A percentile compares a stretch with the other conserved stretches of the same genome.
Conservation (phyloP, 2,888 invertebrate species). For the Lagria hirta region DNA sequence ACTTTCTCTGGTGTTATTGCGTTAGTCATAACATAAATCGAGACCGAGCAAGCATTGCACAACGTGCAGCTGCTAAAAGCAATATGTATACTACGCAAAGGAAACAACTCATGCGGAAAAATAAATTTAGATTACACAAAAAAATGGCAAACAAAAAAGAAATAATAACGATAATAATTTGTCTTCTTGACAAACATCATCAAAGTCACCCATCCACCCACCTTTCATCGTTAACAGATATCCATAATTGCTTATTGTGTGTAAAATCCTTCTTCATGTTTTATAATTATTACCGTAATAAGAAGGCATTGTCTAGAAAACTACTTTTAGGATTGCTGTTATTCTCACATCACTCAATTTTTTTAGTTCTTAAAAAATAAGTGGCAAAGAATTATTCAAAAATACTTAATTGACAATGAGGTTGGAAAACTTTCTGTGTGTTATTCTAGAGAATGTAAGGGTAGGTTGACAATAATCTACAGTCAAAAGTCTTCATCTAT, state of each 20-base stretch:
- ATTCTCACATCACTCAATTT: no score
- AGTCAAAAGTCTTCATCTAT: no score
- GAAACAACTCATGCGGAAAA: slow-evolving; percentile 19
- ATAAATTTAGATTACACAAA: slow-evolving; percentile 13
- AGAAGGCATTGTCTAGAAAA: no score
- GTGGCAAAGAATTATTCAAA: no score
- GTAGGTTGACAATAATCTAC: no score
- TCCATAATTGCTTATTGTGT: slow-evolving; percentile 49
- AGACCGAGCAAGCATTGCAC: slow-evolving; percentile 22
- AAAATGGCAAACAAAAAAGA: slow-evolving; percentile 3
- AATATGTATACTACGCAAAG: slow-evolving; percentile 16
- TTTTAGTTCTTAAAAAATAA: no score
- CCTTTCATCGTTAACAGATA: slow-evolving; percentile 31
- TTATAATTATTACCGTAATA: slow-evolving; percentile 52
- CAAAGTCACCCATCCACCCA: slow-evolving; percentile 29
- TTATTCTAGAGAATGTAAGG: no score
- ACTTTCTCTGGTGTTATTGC: slow-evolving; percentile 32
- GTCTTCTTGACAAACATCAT: slow-evolving; percentile 15
- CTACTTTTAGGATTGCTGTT: no score
- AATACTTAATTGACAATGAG: no score
- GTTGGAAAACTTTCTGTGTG: no score
- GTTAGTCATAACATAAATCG: slow-evolving; percentile 24
- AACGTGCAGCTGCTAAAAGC: slow-evolving; percentile 22
- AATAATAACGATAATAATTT: slow-evolving; percentile 20
- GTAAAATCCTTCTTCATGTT: slow-evolving; percentile 52